Base-by-base conservation (phyloP, 2,888 invertebrate genomes). In the Bursaphelenchus okinawaensis region DNA sequence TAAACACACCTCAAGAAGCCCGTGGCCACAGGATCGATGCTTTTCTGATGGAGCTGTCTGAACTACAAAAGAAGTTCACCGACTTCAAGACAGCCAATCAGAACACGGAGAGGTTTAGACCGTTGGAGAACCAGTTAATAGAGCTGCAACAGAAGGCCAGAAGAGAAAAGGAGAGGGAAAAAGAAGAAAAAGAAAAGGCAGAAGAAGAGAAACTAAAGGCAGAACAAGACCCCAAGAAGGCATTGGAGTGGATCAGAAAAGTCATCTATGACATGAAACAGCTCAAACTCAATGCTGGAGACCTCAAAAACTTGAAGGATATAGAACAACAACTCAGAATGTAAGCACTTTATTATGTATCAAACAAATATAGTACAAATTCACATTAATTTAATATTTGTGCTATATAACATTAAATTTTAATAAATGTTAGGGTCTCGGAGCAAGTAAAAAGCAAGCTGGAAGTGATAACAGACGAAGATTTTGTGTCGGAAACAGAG, bases 51-150 rank as follows among this genome's bases (percentile, higher is more conserved):
- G 59, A 69, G 22, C 28, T 64, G 19, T 16, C 16, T 20, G 27
- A 68, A 20, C 67, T 68, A 22, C 52, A 64, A 26, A 64, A 64
- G 52, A 64, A 64, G 9, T 23, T 64, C 16, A 58, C 28, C 28
- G 52, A 58, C 23, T 20, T 64, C 9, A 51, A 68, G 20, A 20
- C 67, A 26, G 26, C 56, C 9, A 26, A 68, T 29, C 65, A 67
- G 7, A 57, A 68, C 6, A 56, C 20, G 52, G 65, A 64, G 16
- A 19, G 31, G 8, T 55, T 64, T 22, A 20, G 28, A 19, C 27
- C 40, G n/a, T 26, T 63, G 4, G 63, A 63, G 64, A 24, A 19
- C 16, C 63, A 63, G 22, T 12, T 63, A 16, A 65, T 62, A 23
- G 63, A 63, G 23, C 8, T 63, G 23, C 16, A 65, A 16, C 62